A percentile compares a stretch with the other conserved stretches of the same genome.
These are phyloP conservation scores for Orgyia antiqua DNA, from an alignment of 2,888 invertebrate genomes.

Conservation along the genomic window DNA sequence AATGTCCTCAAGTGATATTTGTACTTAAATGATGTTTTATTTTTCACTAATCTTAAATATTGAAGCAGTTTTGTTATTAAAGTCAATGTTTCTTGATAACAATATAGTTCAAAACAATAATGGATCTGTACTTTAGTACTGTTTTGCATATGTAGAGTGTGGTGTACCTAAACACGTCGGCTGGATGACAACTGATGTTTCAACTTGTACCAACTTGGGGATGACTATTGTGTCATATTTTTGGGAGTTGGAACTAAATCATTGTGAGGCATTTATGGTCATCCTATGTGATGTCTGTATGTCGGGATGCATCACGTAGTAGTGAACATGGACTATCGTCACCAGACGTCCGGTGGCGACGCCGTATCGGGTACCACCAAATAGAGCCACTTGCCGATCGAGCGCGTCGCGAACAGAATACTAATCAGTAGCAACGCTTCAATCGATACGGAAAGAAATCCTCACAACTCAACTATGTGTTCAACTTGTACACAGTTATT, in stretches of 20 bases:
- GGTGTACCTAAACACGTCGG: no score
- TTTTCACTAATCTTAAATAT: no score
- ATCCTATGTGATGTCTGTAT: conserved; percentile 18
- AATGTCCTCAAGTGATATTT: no score
- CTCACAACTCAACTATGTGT: conserved; percentile 41
- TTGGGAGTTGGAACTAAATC: conserved; percentile 33
- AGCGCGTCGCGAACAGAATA: conserved; percentile 39
- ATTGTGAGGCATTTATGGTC: conserved; percentile 27
- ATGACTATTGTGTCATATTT: conserved; percentile 27
- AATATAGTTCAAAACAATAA: no score
- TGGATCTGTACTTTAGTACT: no score
- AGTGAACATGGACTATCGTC: conserved; percentile 30
- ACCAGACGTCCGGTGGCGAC: conserved; percentile 54
- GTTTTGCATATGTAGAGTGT: no score
- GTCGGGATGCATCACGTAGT: conserved; percentile 48
- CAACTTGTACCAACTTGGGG: no score
- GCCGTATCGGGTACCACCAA: conserved; percentile 48
- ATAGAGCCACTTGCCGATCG: conserved; percentile 53
- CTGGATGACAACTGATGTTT: no score
- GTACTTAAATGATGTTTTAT: no score
- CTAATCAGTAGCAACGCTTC: conserved; percentile 30
- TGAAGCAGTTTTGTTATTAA: no score
- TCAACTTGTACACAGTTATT: conserved; percentile 25
- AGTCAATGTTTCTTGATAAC: no score
- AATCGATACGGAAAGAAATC: conserved; percentile 52